Percentiles rank a stretch among this genome's conserved stretches.
phyloP scores from a whole-genome alignment of 2,888 invertebrate species.

The Athrips mouffetella region DNA sequence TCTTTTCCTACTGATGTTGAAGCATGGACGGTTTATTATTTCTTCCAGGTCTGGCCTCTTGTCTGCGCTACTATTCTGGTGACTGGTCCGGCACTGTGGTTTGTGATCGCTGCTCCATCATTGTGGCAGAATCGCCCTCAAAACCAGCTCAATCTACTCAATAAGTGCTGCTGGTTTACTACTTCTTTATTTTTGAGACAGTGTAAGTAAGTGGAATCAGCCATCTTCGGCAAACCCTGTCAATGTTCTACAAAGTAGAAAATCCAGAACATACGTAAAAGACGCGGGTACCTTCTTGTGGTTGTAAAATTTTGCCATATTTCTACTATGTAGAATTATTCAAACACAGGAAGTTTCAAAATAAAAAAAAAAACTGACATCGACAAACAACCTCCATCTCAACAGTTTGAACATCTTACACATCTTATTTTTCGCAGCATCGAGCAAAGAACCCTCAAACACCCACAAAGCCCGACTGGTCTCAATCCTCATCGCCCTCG shows the following conservation, averaged over 20 bases:
- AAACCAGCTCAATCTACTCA: conserved; percentile 55
- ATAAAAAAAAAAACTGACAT: too few relatives aligned
- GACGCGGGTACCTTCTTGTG: too few relatives aligned
- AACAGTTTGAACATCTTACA: too few relatives aligned
- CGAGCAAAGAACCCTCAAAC: conserved; percentile 79
- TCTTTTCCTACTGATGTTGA: neutral
- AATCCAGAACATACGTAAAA: too few relatives aligned
- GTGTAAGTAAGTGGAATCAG: too few relatives aligned
- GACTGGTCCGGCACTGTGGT: conserved; percentile 84
- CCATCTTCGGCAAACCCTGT: too few relatives aligned
- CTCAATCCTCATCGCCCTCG: conserved; percentile 83
- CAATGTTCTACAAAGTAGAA: too few relatives aligned
- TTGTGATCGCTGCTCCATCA: conserved; percentile 81
- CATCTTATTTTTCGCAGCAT: conserved; percentile 50
- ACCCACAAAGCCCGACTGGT: conserved; percentile 83
- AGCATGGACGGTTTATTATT: neutral
- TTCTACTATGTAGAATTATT: too few relatives aligned
- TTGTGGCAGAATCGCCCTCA: conserved; percentile 70
- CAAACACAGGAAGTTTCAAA: too few relatives aligned
- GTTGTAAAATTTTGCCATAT: too few relatives aligned
- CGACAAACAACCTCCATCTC: too few relatives aligned
- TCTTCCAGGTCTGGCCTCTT: conserved; percentile 82
- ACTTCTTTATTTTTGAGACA: conserved; percentile 84
- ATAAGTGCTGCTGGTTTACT: conserved; percentile 85
- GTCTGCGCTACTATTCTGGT: conserved; percentile 81